Base-by-base conservation (phyloP, 1,140 invertebrate species). In the Antheraea pernyi region DNA sequence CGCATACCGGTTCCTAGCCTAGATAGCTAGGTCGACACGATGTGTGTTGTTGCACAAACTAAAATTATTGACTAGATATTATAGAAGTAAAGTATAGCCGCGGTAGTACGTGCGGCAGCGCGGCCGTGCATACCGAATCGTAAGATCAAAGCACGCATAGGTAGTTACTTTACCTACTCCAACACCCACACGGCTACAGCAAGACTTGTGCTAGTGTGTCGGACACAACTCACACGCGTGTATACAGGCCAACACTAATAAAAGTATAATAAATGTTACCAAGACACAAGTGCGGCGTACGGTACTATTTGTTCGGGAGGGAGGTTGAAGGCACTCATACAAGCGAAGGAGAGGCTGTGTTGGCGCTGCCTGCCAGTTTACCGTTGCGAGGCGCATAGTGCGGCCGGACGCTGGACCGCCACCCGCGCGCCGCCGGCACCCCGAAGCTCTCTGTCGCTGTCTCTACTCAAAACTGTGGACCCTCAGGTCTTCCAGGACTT, bases 121-220 rank as follows among this genome's bases (percentile, higher is more conserved):
- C 87, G 84, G 81, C 87, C 86, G 85, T 89, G 89, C 86, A 91
- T 91, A 90, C 89, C 89, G 83, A 91, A 91, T 91, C 88, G 83
- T 90, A 91, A 90, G 89, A 91, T 91, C 88, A 89, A 90, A 91
- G 88, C 89, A 91, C 88, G 88, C 88, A 88, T 90, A 87, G 86
- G 85, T 90, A 77, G 69, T 76, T 77, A 89, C 88, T 83, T 85
- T 83, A 90, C 82, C 80, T 83, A 86, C 78, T 82, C 78, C 77
- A 72, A 87, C 84, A 86, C 84, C 85, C 83, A 90, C 89, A 89
- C 83, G 80, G 66, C 73, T 22, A 36, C 65, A 61, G n/a, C 9
- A 18, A 61, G 66, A 53, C 62, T 69, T 65, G 67, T 70, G 36
- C 30, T 65, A 16, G 66, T 72, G 70, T 72, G 65, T 61, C 13